These are phyloP conservation scores for Kradibia gibbosae DNA, from an alignment of 1,140 invertebrate genomes.

Conservation along the genomic window DNA sequence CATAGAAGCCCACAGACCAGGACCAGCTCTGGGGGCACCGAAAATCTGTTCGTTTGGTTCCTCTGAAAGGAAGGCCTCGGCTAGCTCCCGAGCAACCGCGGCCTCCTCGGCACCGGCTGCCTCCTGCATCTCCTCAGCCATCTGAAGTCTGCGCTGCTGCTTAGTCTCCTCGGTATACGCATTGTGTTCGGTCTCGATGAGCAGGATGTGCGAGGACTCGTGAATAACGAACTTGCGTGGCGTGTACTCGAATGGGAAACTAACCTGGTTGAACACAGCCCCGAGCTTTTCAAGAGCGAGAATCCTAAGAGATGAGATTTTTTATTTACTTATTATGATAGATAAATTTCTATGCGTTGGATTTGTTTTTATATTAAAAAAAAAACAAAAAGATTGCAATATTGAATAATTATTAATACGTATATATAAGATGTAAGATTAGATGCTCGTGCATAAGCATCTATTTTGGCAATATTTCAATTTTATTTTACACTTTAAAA, in stretches of 20 bases:
- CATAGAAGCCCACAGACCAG: slow-evolving; percentile 97
- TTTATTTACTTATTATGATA: background rate
- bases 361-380: background rate
- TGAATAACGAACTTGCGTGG: slow-evolving; percentile 97
- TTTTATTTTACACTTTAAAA: too few species aligned
- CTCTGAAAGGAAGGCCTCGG: slow-evolving; percentile 95
- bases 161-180: slow-evolving; percentile 98
- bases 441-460: too few species aligned
- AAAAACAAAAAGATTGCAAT: too few species aligned
- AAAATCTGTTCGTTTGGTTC: slow-evolving; percentile 94
- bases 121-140: slow-evolving; percentile 96
- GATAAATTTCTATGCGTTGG: background rate
- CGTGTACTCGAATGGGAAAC: slow-evolving; percentile 94
- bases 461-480: too few species aligned
- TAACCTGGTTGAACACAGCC: slow-evolving; percentile 97
- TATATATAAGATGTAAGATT: too few species aligned
- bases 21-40: slow-evolving; percentile 95
- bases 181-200: slow-evolving; percentile 98
- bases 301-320: slow-evolving; percentile 75
- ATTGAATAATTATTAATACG: too few species aligned
- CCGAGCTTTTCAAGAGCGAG: slow-evolving; percentile 98
- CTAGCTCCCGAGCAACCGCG: slow-evolving; percentile 96
- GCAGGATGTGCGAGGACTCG: slow-evolving; percentile 92
- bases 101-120: slow-evolving; percentile 95
- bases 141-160: slow-evolving; percentile 87